A percentile compares a stretch with the other conserved stretches of the same genome.
Conservation (phyloP, 2,888 invertebrate genomes). For the Itoplectis maculator region DNA sequence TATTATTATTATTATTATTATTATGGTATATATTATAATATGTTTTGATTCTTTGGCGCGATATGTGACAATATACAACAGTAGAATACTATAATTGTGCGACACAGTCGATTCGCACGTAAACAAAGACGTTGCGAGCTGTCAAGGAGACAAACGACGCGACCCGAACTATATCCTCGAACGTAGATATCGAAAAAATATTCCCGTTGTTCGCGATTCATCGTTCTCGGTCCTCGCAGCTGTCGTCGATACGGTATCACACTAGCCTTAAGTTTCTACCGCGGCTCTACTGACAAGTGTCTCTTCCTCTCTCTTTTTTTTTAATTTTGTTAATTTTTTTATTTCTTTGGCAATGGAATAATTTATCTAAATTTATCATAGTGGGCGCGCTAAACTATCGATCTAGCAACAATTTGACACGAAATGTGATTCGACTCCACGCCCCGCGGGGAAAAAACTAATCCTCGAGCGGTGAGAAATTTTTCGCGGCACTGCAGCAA, state of each 20-base stretch:
- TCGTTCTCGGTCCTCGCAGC: neutral
- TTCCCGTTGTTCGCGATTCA: neutral
- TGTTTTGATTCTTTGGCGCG: slow-evolving; percentile 6
- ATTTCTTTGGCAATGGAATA: slow-evolving; percentile 22
- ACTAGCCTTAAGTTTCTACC: slow-evolving; percentile 34
- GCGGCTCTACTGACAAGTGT: neutral
- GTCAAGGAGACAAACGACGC: neutral
- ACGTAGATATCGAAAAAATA: slow-evolving; percentile 6
- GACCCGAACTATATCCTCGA: neutral
- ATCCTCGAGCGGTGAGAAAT: no score
- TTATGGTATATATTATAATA: slow-evolving; percentile 50
- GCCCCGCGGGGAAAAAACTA: neutral
- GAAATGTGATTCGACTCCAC: neutral
- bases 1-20: slow-evolving; percentile 36
- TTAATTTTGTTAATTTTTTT: neutral
- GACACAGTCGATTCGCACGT: slow-evolving; percentile 77
- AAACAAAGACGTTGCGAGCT: neutral
- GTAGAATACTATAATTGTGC: slow-evolving; percentile 57
- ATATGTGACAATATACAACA: slow-evolving; percentile 48
- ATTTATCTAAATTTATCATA: slow-evolving; percentile 27
- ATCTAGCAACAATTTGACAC: slow-evolving; percentile 5
- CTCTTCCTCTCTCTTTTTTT: no score
- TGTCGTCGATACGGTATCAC: neutral
- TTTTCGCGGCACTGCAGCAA: no score
- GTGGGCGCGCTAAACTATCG: neutral